Base-by-base conservation (phyloP, 2,888 invertebrate species). In the Athalia circularis region DNA sequence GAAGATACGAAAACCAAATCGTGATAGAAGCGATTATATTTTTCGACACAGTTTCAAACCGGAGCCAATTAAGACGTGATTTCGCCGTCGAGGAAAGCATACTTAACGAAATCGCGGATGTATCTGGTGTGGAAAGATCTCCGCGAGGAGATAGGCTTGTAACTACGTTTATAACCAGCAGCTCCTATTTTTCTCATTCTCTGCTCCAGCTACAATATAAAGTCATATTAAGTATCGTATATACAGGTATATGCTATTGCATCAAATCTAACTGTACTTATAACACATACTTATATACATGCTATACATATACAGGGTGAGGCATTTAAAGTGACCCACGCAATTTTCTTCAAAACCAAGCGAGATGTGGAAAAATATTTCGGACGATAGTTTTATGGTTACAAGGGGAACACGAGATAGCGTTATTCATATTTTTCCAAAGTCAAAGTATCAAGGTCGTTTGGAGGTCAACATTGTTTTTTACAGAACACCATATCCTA, bases 41-140 rank as follows among this genome's bases (percentile, higher is more conserved):
- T 68, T 68, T 68, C 68, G 68, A 68, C 52, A 68, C 52, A 68
- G 68, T 54, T 68, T 68, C 8, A 15, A 68, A 68, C 68, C 54
- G 11, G 54, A 68, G 57, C 72, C 45, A 72, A 72, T 72, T 72
- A 59, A 52, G 59, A 72, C 15, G 59, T 72, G 59, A 72, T 72
- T 72, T 57, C 47, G 57, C 72, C 59, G 57, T 72, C 72, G 57
- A 72, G 72, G 59, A 72, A 72, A 59, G 47, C 72, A 59, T 72
- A 45, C 45, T 13, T 59, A 57, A 59, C 57, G 45, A 72, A 72
- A 59, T 72, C 59, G 72, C 59, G 57, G 45, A 78, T 61, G 79
- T 77, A 81, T 83, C 80, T 79, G 78, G 80, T 79, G 80, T 82
- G 81, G 81, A 83, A 82, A 83, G 83, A 83, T 83, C 80, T 61